Percentiles rank a stretch among this genome's conserved stretches.
phyloP scores from a whole-genome alignment of 2,888 invertebrate species.

The Lymantria monacha region DNA sequence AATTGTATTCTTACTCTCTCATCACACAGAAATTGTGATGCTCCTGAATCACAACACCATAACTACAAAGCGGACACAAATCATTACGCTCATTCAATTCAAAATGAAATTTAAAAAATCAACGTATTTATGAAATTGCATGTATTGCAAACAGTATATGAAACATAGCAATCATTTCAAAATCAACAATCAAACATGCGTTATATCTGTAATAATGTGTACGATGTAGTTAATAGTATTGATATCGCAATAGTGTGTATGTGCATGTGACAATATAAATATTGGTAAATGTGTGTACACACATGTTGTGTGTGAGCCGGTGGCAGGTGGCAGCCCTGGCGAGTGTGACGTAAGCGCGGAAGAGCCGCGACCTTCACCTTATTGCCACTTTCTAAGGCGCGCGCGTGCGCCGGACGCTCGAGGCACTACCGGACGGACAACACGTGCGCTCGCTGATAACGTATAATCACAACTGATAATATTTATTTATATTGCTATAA shows the following conservation, averaged over 20 bases:
- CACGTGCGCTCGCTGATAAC: too few species aligned
- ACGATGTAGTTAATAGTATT: too few species aligned
- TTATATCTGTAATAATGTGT: background rate
- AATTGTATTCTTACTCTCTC: too few species aligned
- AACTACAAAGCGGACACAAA: too few species aligned
- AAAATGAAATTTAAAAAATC: too few species aligned
- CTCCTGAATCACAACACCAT: too few species aligned
- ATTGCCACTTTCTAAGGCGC: conserved; percentile 35
- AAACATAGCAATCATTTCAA: background rate
- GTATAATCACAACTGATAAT: too few species aligned
- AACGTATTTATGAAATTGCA: too few species aligned
- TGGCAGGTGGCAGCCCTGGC: conserved; percentile 27
- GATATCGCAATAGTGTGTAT: background rate
- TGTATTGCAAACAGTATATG: background rate
- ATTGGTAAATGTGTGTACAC: background rate
- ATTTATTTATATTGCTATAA: too few species aligned
- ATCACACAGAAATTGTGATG: too few species aligned
- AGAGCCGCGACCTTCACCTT: conserved; percentile 41
- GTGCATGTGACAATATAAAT: background rate
- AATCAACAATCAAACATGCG: background rate
- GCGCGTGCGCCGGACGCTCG: conserved; percentile 13
- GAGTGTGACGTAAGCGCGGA: conserved; percentile 32
- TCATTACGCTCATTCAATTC: too few species aligned
- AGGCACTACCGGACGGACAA: too few species aligned
- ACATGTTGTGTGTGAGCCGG: background rate